Evolutionary conservation across 1,140 invertebrate genomes (phyloP).

Genomic region (Chironomus striatipennis): DNA sequence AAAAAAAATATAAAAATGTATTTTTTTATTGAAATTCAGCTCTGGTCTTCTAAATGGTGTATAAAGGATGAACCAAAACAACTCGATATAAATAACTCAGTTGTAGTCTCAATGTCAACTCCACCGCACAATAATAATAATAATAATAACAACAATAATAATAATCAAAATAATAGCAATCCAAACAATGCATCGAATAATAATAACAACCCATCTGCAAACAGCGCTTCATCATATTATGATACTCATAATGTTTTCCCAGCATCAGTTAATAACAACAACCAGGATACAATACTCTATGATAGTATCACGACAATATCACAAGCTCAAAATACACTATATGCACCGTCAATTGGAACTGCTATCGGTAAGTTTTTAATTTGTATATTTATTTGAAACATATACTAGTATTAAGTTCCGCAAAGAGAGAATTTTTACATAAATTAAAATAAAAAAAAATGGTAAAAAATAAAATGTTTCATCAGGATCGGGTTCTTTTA

Average conservation of each 20-base stretch:
- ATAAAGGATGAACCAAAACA: slow-evolving; percentile 82
- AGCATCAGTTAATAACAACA: slow-evolving; percentile 43
- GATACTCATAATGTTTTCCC: slow-evolving; percentile 52
- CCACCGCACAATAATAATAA: slow-evolving; percentile 19
- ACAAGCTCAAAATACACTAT: slow-evolving; percentile 61
- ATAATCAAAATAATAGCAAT: slow-evolving; percentile 16
- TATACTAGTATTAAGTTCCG: slow-evolving; percentile 10
- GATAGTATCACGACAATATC: slow-evolving; percentile 67
- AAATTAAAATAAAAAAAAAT: slow-evolving; percentile 22
- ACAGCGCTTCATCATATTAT: slow-evolving; percentile 46
- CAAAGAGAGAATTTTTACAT: neutral
- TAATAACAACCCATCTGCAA: neutral
- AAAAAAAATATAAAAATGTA: neutral
- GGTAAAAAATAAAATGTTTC: slow-evolving; percentile 26
- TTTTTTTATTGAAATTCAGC: slow-evolving; percentile 46
- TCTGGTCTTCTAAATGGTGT: slow-evolving; percentile 80
- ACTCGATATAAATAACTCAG: slow-evolving; percentile 51
- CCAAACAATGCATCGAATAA: slow-evolving; percentile 1
- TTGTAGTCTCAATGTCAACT: neutral
- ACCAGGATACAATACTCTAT: slow-evolving; percentile 45
- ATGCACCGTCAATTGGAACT: slow-evolving; percentile 63
- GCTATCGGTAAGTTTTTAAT: slow-evolving; percentile 59
- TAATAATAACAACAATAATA: neutral
- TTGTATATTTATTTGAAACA: too few species aligned
- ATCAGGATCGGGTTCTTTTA: slow-evolving; percentile 55